Evolutionary conservation across 2,797 vertebrate species (phyloP).

Genomic region (Chaunax sp.): DNA sequence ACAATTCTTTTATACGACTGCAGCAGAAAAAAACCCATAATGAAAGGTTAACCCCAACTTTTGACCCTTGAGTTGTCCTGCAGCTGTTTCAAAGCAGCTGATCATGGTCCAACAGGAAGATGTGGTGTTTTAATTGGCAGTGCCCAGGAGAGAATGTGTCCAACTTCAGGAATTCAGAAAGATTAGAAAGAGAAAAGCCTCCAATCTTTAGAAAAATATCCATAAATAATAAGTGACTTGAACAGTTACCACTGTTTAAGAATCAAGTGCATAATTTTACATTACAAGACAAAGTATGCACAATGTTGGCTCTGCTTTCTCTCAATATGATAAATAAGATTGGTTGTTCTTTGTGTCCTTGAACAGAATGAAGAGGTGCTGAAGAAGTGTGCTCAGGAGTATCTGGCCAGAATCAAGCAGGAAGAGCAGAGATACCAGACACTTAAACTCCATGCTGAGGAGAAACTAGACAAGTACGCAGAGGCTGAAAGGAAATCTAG

Average conservation of each 20-base stretch:
- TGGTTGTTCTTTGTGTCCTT: slow-evolving; percentile 6
- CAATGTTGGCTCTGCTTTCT: background rate
- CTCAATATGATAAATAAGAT: slow-evolving; percentile 5
- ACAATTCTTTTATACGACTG: background rate
- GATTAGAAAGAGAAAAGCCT: slow-evolving; percentile 1
- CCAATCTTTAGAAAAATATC: background rate
- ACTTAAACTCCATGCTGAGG: slow-evolving; percentile 95
- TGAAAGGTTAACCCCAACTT: slow-evolving; percentile 7
- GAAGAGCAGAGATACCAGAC: slow-evolving; percentile 98
- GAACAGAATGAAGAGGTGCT: slow-evolving; percentile 95
- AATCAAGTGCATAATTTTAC: background rate
- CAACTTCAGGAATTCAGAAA: slow-evolving; percentile 6
- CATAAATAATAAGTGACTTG: background rate
- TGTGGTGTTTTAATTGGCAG: background rate
- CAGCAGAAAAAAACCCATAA: background rate
- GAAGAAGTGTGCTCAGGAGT: slow-evolving; percentile 98
- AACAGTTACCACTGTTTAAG: background rate
- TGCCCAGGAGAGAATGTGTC: slow-evolving; percentile 15
- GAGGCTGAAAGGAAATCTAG: slow-evolving; percentile 16
- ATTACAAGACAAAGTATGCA: background rate
- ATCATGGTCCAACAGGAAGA: slow-evolving; percentile 1
- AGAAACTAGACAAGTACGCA: slow-evolving; percentile 94
- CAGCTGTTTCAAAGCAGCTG: slow-evolving; percentile 16
- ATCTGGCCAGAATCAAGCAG: slow-evolving; percentile 92
- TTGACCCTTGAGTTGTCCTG: slow-evolving; percentile 6